Evolutionary conservation across 2,113 vertebrate genomes (phyloP).

Genomic region (Hippocampus mohnikei): DNA sequence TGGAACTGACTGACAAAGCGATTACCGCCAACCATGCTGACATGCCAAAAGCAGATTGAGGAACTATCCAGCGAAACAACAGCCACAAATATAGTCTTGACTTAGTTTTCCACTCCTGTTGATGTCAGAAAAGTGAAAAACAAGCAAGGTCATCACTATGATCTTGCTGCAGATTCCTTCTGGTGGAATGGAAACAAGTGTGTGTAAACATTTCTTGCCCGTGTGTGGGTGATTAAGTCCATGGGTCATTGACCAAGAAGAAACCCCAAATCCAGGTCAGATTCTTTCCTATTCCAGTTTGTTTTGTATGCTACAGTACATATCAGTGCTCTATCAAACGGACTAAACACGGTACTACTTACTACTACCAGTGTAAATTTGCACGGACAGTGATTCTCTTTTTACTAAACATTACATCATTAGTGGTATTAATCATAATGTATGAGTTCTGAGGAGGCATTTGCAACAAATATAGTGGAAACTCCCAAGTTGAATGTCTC

Average conservation of each 20-base stretch:
- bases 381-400: too few relatives aligned
- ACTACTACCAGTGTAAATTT: neutral
- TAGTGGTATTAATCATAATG: too few relatives aligned
- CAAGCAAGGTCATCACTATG: conserved; percentile 12
- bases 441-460: too few relatives aligned
- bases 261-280: conserved; percentile 29
- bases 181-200: neutral
- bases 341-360: neutral
- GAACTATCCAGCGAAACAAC: conserved; percentile 30
- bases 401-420: too few relatives aligned
- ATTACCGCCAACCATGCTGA: conserved; percentile 47
- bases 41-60: conserved; percentile 31
- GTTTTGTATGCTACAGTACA: conserved; percentile 26
- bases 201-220: conserved; percentile 11
- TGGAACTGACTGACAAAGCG: conserved; percentile 49
- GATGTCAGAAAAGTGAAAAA: conserved; percentile 1
- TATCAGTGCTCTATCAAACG: neutral
- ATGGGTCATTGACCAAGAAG: conserved; percentile 25
- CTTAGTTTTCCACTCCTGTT: neutral
- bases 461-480: too few relatives aligned
- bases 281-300: conserved; percentile 38
- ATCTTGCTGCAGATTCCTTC: conserved; percentile 41
- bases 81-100: conserved; percentile 3
- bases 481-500: too few relatives aligned
- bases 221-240: conserved; percentile 2